Percentiles rank a stretch among this genome's conserved stretches.
phyloP scores from a whole-genome alignment of 2,113 vertebrate genomes.

The Myodes glareolus region DNA sequence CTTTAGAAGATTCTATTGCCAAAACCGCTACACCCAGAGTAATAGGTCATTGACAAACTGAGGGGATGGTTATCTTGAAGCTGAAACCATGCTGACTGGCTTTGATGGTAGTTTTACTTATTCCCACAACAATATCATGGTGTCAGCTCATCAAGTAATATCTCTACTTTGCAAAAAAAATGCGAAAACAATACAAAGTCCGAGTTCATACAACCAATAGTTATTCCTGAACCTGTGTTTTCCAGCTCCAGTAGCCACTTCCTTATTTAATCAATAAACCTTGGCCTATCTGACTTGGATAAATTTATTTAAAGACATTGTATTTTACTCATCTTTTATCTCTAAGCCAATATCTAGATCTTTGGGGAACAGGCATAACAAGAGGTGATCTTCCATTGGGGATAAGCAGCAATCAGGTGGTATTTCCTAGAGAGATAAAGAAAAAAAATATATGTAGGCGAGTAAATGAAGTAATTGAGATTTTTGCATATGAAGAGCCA shows the following conservation, averaged over 20 bases:
- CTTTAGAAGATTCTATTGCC: neutral
- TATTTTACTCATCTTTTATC: neutral
- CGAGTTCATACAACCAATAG: neutral
- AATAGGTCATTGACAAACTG: neutral
- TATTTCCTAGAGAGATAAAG: conserved; percentile 39
- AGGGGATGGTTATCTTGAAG: neutral
- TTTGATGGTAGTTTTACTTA: neutral
- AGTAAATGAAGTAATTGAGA: conserved; percentile 36
- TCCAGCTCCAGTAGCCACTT: neutral
- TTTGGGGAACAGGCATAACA: conserved; percentile 34
- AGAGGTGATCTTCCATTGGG: conserved; percentile 6
- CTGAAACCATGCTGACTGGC: neutral
- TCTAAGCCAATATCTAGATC: conserved; percentile 38
- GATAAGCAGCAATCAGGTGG: neutral
- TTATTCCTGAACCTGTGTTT: neutral
- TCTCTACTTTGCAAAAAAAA: neutral
- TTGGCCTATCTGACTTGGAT: conserved; percentile 32
- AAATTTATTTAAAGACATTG: conserved; percentile 53
- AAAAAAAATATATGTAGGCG: conserved; percentile 54
- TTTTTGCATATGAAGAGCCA: conserved; percentile 42
- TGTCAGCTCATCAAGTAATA: neutral
- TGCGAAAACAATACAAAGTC: neutral
- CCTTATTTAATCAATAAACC: neutral
- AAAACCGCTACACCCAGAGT: neutral
- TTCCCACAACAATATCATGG: neutral